Percentiles rank a stretch among this genome's conserved stretches.
Conservation (phyloP, 2,888 invertebrate species). For the Heliconius cydno region DNA sequence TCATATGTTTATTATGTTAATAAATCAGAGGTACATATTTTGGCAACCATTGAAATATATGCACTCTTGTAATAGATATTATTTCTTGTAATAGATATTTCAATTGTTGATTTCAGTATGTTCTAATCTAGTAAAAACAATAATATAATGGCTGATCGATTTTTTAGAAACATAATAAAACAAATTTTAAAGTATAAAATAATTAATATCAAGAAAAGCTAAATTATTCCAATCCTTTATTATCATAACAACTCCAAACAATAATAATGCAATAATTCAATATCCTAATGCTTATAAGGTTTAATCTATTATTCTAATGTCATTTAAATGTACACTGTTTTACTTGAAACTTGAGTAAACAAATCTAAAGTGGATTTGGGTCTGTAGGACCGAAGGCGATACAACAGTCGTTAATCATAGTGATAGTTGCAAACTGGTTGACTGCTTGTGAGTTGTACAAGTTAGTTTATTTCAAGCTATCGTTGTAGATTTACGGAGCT, state of each 20-base stretch:
- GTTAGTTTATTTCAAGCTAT: constrained; percentile 46
- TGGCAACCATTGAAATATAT: too few relatives aligned
- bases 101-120: too few relatives aligned
- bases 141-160: background rate
- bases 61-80: too few relatives aligned
- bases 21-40: too few relatives aligned
- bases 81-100: too few relatives aligned
- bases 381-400: constrained; percentile 46
- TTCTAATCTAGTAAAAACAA: background rate
- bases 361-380: constrained; percentile 43
- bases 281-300: background rate
- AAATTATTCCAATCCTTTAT: background rate
- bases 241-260: background rate
- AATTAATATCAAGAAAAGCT: background rate
- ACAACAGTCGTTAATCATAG: constrained; percentile 50
- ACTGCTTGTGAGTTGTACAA: constrained; percentile 44
- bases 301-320: constrained; percentile 18
- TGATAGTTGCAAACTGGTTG: constrained; percentile 47
- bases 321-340: constrained; percentile 27
- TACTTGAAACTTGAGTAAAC: constrained; percentile 37
- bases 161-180: background rate
- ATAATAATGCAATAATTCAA: constrained; percentile 18
- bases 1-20: background rate
- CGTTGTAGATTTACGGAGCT: background rate
- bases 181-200: background rate